Conservation (phyloP, 2,113 vertebrate species). For the Mugil cephalus region DNA sequence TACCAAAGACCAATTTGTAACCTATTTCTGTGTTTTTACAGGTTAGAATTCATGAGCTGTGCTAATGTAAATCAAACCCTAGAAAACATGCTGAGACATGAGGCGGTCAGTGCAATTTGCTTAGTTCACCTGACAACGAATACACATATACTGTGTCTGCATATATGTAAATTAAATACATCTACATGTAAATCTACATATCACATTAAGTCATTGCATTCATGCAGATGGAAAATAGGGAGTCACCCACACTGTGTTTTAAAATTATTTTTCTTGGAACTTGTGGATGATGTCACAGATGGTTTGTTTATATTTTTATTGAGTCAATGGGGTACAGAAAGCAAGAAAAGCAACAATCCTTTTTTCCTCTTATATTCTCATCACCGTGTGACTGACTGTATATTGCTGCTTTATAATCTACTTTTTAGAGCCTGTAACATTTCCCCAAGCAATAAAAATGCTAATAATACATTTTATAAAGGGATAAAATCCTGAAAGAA, state of each 20-base stretch:
- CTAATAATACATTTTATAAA: conserved; percentile 6
- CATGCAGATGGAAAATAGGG: too few species aligned
- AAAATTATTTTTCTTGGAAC: too few species aligned
- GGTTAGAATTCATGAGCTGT: neutral
- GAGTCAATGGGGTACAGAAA: neutral
- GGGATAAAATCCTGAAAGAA: conserved; percentile 31
- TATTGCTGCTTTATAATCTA: neutral
- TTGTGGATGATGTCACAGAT: too few species aligned
- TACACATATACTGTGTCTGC: too few species aligned
- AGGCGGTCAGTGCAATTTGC: neutral
- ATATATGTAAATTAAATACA: too few species aligned
- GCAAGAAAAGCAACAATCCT: neutral
- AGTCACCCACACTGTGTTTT: too few species aligned
- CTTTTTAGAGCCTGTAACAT: conserved; percentile 4
- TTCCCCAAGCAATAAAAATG: conserved; percentile 6
- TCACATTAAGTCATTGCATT: too few species aligned
- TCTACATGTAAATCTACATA: too few species aligned
- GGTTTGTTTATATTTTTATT: too few species aligned
- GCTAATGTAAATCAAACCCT: neutral
- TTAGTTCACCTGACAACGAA: neutral
- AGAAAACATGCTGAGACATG: neutral
- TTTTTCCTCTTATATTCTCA: neutral
- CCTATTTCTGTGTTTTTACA: neutral
- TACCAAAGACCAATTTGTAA: conserved; percentile 26
- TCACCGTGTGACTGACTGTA: neutral